These are phyloP conservation scores for Drosophila pseudotalamancana DNA, from an alignment of 2,888 invertebrate species.

Conservation along the genomic window DNA sequence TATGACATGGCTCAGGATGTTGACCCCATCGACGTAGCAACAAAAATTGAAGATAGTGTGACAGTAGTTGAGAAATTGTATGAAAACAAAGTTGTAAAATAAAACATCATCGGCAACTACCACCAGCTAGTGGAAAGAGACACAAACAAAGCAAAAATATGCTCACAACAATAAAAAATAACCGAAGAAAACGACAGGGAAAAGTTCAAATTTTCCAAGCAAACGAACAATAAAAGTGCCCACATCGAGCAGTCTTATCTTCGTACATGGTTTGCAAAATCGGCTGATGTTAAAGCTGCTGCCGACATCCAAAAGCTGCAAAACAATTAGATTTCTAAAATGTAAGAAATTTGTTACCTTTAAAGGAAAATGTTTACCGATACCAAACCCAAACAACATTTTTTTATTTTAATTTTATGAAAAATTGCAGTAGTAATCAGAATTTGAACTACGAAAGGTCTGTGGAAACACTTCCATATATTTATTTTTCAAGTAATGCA, in stretches of 20 bases:
- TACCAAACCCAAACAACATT: too few relatives aligned
- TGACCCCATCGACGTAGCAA: constrained; percentile 44
- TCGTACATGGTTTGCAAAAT: too few relatives aligned
- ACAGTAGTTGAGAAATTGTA: constrained; percentile 58
- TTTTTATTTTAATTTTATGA: too few relatives aligned
- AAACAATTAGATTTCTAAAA: too few relatives aligned
- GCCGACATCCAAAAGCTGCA: too few relatives aligned
- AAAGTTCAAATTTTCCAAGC: constrained; percentile 55
- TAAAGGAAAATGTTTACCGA: too few relatives aligned
- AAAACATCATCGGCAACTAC: constrained; percentile 26
- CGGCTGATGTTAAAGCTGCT: too few relatives aligned
- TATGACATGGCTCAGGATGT: constrained; percentile 33
- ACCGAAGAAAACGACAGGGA: constrained; percentile 26
- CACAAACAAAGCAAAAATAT: constrained; percentile 33
- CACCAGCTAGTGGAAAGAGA: constrained; percentile 10
- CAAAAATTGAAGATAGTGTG: constrained; percentile 59
- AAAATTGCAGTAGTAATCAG: too few relatives aligned
- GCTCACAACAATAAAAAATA: constrained; percentile 19
- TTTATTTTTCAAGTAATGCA: too few relatives aligned
- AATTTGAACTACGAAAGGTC: too few relatives aligned
- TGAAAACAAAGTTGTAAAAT: constrained; percentile 73
- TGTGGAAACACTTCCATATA: too few relatives aligned
- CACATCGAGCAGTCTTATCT: constrained; percentile 58
- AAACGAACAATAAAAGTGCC: constrained; percentile 38
- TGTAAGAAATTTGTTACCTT: too few relatives aligned